Percentiles rank a stretch among this genome's conserved stretches.
These are phyloP conservation scores for Diplosoma virens DNA, from an alignment of 23 tunicate genomes.

Conservation along the genomic window DNA sequence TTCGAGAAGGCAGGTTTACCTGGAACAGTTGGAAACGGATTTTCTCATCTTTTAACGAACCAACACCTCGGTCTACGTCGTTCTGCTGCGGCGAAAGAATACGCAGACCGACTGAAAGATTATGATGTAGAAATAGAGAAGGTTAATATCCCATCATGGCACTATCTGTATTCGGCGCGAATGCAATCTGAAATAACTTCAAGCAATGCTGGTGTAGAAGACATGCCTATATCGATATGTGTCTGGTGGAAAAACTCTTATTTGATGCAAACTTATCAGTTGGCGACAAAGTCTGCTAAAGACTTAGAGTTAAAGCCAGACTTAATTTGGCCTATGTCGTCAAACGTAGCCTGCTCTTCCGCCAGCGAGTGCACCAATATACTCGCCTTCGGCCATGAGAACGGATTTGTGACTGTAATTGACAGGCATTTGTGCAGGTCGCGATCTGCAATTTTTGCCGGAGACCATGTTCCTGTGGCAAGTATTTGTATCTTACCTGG, in stretches of 20 bases:
- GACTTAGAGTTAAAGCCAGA: constrained; percentile 72
- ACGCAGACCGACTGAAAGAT: constrained; percentile 38
- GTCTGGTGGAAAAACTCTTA: constrained; percentile 70
- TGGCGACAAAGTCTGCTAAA: constrained; percentile 31
- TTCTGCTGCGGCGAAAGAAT: constrained; percentile 9
- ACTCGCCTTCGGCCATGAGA: constrained; percentile 64
- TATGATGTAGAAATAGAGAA: not conserved
- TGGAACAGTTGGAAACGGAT: constrained; percentile 62
- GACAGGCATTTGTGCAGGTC: constrained; percentile 59
- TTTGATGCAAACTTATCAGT: constrained; percentile 43
- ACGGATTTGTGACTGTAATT: constrained; percentile 55
- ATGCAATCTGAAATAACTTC: constrained; percentile 50
- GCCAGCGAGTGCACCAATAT: constrained; percentile 39
- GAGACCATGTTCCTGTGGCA: constrained; percentile 3
- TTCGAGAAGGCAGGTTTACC: constrained; percentile 53
- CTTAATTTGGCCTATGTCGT: constrained; percentile 77
- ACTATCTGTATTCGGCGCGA: constrained; percentile 49
- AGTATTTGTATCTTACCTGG: constrained; percentile 35
- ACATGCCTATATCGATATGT: constrained; percentile 53
- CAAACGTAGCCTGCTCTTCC: constrained; percentile 33
- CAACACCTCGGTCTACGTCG: constrained; percentile 21
- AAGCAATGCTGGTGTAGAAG: constrained; percentile 5
- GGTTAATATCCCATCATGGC: constrained; percentile 52
- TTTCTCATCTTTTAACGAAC: constrained; percentile 49
- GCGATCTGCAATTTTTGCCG: constrained; percentile 21